These are phyloP conservation scores for Paracentrotus lividus DNA, from an alignment of 53 echinoderm and acorn worm species.

Conservation along the genomic window DNA sequence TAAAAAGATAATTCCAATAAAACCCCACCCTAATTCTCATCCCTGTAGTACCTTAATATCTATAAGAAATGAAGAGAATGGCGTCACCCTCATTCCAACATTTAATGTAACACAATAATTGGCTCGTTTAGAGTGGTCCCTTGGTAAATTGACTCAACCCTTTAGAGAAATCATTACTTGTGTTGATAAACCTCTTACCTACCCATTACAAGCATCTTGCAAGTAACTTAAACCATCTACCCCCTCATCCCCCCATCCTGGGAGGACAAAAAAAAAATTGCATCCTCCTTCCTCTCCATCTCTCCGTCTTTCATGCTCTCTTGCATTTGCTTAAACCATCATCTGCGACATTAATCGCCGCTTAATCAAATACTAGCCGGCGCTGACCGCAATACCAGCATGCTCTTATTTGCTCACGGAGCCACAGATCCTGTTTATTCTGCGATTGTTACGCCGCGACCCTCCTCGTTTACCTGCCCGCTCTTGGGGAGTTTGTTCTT, in stretches of 20 bases:
- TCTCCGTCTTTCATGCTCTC: not conserved
- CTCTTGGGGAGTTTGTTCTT: slow-evolving; percentile 42
- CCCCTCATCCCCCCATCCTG: not conserved
- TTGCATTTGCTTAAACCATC: slow-evolving; percentile 56
- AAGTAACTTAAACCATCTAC: not conserved
- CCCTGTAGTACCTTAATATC: not conserved
- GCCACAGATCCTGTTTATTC: slow-evolving; percentile 65
- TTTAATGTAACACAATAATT: slow-evolving; percentile 33
- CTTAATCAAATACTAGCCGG: slow-evolving; percentile 61
- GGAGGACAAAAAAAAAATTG: not conserved
- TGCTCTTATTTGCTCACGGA: slow-evolving; percentile 56
- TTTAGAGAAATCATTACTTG: slow-evolving; percentile 3
- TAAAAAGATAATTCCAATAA: not conserved
- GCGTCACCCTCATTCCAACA: not conserved
- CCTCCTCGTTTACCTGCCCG: not conserved
- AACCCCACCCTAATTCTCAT: not conserved
- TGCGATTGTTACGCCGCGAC: slow-evolving; percentile 55
- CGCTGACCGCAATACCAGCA: slow-evolving; percentile 20
- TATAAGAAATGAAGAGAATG: not conserved
- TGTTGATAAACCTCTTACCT: slow-evolving; percentile 43
- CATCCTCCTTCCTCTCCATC: not conserved
- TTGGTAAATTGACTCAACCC: slow-evolving; percentile 24
- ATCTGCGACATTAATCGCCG: slow-evolving; percentile 58
- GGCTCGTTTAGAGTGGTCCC: slow-evolving; percentile 8
- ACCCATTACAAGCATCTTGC: slow-evolving; percentile 22